Evolutionary conservation across 2,888 invertebrate species (phyloP), one percentile per base, ranked within the genome.

Genomic region (Noctua comes): DNA sequence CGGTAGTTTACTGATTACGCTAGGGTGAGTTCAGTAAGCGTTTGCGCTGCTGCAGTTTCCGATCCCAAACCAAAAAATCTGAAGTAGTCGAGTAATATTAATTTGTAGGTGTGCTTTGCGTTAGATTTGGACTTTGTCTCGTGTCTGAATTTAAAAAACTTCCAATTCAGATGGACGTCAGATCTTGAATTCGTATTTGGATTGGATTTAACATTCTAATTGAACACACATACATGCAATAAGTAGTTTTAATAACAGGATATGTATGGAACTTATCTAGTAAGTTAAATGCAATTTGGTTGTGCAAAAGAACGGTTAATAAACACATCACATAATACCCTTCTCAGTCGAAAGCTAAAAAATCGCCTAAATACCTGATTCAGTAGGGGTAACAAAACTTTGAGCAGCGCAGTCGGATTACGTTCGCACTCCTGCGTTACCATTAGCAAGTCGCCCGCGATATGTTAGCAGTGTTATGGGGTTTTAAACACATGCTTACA

Each of bases 401-500:
- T 86, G 84, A 77, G 74, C n/a, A 79, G 36, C 84, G 24, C 68
- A 31, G 68, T 16, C 64, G 27, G 59, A 80, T 80, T 78, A 81
- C 48, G 54, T 74, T 65, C 81, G 76, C 76, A 46, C 74, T 73
- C 84, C 76, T 71, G 68, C 75, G 43, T 80, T 68, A 77, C 73
- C 80, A 80, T 86, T 86, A 79, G 65, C 79, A 65, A 68, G 40
- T 36, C 62, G 46, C 21, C 64, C n/a, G 66, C 65, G 72, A 68
- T 76, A 68, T 71, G 57, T 68, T 72, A 70, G 69, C 69, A 18
- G 57, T 78, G 86, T 81, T 77, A 79, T 73, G 75, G 73, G 70
- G 70, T 66, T 83, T 83, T 71, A 71, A 86, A 74, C 82, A 82
- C 79, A 74, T 74, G 62, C 68, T 46, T 62, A 68, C 75, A 81